Percentiles rank a stretch among this genome's conserved stretches.
These are phyloP conservation scores for Neopipo cinnamomea DNA, from an alignment of 2,113 vertebrate genomes.

Conservation along the genomic window DNA sequence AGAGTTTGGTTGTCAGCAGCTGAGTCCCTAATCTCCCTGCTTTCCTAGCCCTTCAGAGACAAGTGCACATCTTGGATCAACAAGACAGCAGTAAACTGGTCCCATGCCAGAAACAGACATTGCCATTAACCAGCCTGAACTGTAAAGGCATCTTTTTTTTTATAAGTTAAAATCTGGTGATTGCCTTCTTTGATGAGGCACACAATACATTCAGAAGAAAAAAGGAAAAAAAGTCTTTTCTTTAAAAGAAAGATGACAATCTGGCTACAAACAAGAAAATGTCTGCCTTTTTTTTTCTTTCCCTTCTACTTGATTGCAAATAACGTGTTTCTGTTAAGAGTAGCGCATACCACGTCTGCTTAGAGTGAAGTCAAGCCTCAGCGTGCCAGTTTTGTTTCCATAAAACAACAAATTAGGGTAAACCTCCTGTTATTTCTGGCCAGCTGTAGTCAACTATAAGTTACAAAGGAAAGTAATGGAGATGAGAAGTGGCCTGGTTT, in stretches of 20 bases:
- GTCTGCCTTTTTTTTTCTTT: background rate
- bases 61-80: slow-evolving; percentile 63
- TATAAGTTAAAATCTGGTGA: slow-evolving; percentile 59
- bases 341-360: background rate
- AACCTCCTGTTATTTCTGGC: background rate
- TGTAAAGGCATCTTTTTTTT: slow-evolving; percentile 11
- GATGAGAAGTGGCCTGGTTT: background rate
- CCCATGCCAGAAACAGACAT: slow-evolving; percentile 31
- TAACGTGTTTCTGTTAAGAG: slow-evolving; percentile 20
- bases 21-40: slow-evolving; percentile 65
- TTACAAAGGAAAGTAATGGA: background rate
- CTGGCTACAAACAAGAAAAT: background rate
- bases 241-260: background rate
- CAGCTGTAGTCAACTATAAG: background rate
- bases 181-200: slow-evolving; percentile 38
- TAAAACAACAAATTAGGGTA: background rate
- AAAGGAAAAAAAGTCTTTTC: background rate
- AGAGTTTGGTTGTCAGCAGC: slow-evolving; percentile 67
- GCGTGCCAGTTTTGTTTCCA: background rate
- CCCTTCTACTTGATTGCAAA: slow-evolving; percentile 1
- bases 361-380: slow-evolving; percentile 12
- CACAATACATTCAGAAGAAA: background rate
- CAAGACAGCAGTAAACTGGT: slow-evolving; percentile 58
- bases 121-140: slow-evolving; percentile 30
- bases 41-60: slow-evolving; percentile 47